phyloP scores from a whole-genome alignment of 2,113 vertebrate species.

The Paramisgurnus dabryanus region DNA sequence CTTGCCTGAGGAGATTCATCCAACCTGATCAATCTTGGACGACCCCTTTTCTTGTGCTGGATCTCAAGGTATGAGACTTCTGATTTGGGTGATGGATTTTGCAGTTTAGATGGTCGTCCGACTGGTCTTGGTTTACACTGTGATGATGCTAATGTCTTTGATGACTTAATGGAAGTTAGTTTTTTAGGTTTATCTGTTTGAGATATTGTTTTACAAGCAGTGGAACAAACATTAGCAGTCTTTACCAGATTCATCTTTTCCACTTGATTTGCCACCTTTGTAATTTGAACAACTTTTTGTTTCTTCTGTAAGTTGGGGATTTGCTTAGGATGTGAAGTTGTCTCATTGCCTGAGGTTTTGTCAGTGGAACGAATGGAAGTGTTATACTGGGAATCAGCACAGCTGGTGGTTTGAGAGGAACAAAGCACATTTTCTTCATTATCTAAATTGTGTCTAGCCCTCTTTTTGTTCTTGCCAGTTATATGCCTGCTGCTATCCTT shows the following conservation, averaged over 20 bases:
- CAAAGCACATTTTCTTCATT: conserved; percentile 11
- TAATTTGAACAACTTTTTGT: conserved; percentile 81
- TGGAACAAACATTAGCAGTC: conserved; percentile 52
- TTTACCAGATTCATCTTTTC: conserved; percentile 68
- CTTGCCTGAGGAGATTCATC: conserved; percentile 67
- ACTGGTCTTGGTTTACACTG: conserved; percentile 53
- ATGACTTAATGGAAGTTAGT: conserved; percentile 48
- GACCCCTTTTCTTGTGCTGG: conserved; percentile 80
- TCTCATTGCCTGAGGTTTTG: conserved; percentile 45
- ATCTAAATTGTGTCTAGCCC: conserved; percentile 21
- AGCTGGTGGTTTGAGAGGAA: conserved; percentile 8
- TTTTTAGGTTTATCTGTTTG: conserved; percentile 57
- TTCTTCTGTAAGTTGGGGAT: conserved; percentile 87
- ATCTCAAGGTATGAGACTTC: conserved; percentile 45
- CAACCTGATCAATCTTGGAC: conserved; percentile 79
- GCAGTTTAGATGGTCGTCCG: conserved; percentile 56
- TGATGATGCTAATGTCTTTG: conserved; percentile 38
- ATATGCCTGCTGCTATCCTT: conserved; percentile 8
- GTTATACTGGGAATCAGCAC: conserved; percentile 21
- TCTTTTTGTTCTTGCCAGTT: conserved; percentile 33
- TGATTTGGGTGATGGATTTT: conserved; percentile 8
- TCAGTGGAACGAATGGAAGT: background rate
- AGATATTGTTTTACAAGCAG: background rate
- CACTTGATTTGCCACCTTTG: conserved; percentile 56
- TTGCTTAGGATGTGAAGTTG: conserved; percentile 64